Percentiles rank a stretch among this genome's conserved stretches.
Conservation (phyloP, 2,888 invertebrate genomes). For the Phortica magna region DNA sequence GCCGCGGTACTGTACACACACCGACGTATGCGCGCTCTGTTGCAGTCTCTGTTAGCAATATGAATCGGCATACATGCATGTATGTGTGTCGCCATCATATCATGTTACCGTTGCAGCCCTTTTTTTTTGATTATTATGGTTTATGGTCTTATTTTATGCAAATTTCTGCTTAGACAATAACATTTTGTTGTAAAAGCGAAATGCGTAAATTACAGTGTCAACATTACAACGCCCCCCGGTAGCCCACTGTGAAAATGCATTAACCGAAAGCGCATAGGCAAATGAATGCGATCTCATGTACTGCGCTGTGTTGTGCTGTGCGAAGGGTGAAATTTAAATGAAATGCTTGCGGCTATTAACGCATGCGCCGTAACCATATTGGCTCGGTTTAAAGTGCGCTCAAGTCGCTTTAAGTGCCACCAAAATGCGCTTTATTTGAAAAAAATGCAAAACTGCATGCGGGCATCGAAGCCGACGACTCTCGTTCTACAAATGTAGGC, state of each 20-base stretch:
- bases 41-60: too few relatives aligned
- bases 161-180: neutral
- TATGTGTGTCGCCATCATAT: neutral
- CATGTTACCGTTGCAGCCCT: conserved; percentile 1
- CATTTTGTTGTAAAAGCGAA: conserved; percentile 39
- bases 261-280: conserved; percentile 43
- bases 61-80: too few relatives aligned
- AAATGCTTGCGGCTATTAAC: neutral
- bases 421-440: neutral
- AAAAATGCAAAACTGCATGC: neutral
- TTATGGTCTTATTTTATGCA: conserved; percentile 17
- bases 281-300: neutral
- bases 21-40: too few relatives aligned
- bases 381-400: neutral
- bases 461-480: neutral
- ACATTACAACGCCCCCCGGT: conserved; percentile 61
- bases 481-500: neutral
- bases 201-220: conserved; percentile 71
- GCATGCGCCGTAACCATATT: neutral
- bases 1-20: too few relatives aligned
- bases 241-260: conserved; percentile 68
- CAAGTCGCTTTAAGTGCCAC: neutral
- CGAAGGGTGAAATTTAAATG: conserved; percentile 20
- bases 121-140: neutral
- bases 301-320: neutral